Percentiles rank a stretch among this genome's conserved stretches.
These are phyloP conservation scores for Danaus plexippus DNA, from an alignment of 1,140 invertebrate species.

Conservation along the genomic window DNA sequence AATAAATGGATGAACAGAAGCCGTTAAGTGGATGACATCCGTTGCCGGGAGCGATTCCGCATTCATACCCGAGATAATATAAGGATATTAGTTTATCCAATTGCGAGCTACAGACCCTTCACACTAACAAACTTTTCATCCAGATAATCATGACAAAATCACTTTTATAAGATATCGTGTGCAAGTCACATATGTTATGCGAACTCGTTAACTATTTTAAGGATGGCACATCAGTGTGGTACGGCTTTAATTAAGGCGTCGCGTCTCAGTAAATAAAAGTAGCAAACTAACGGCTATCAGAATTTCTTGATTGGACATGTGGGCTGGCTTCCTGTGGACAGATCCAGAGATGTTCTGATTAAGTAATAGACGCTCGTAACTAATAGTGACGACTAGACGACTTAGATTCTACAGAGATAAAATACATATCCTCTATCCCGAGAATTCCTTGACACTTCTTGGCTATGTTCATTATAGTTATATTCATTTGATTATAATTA, in stretches of 20 bases:
- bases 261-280: too few species aligned
- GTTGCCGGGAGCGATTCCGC: constrained; percentile 58
- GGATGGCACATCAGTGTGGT: too few species aligned
- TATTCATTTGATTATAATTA: too few species aligned
- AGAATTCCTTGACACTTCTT: too few species aligned
- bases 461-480: too few species aligned
- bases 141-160: too few species aligned
- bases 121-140: too few species aligned
- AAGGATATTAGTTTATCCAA: constrained; percentile 49
- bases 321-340: constrained; percentile 14
- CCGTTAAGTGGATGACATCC: constrained; percentile 63
- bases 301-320: background rate
- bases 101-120: constrained; percentile 1
- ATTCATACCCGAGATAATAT: constrained; percentile 51
- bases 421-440: background rate
- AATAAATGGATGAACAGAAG: constrained; percentile 41
- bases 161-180: too few species aligned
- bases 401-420: constrained; percentile 14
- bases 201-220: too few species aligned
- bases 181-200: too few species aligned
- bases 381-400: constrained; percentile 16
- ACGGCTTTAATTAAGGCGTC: too few species aligned
- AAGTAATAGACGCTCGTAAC: constrained; percentile 25
- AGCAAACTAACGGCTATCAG: too few species aligned
- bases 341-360: constrained; percentile 22